These are phyloP conservation scores for Alcis repandata DNA, from an alignment of 2,888 invertebrate genomes.

Conservation along the genomic window DNA sequence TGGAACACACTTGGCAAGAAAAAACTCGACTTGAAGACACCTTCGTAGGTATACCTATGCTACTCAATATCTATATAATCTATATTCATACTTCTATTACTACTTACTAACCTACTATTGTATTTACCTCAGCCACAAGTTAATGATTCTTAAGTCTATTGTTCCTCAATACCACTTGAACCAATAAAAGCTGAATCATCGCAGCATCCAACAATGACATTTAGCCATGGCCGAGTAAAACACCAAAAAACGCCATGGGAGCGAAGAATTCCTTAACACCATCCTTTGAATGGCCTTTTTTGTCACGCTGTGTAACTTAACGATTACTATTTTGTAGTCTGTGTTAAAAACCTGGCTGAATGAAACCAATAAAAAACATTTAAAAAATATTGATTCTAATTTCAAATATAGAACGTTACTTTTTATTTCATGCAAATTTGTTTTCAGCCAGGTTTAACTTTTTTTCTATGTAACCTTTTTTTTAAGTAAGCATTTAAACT, in stretches of 20 bases:
- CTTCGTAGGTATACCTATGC: no score
- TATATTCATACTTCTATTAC: no score
- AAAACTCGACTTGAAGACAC: no score
- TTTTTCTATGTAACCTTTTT: no score
- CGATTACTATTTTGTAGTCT: constrained; percentile 34
- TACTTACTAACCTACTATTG: no score
- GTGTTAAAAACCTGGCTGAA: not conserved
- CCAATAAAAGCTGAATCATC: constrained; percentile 38
- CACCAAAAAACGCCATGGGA: constrained; percentile 79
- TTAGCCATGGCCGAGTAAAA: constrained; percentile 75
- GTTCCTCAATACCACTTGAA: constrained; percentile 29
- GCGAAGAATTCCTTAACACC: constrained; percentile 70
- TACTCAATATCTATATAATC: no score
- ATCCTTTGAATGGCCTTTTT: constrained; percentile 57
- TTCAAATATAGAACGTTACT: not conserved
- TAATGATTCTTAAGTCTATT: constrained; percentile 18
- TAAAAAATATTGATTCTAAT: not conserved
- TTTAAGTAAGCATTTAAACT: no score
- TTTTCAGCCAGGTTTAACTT: not conserved
- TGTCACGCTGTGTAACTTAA: constrained; percentile 23
- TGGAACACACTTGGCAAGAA: no score
- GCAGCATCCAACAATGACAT: constrained; percentile 66
- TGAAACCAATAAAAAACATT: not conserved
- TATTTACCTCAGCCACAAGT: not conserved
- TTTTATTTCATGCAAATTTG: not conserved